phyloP scores from a whole-genome alignment of 2,888 invertebrate species.

The Xanthostigma xanthostigma region DNA sequence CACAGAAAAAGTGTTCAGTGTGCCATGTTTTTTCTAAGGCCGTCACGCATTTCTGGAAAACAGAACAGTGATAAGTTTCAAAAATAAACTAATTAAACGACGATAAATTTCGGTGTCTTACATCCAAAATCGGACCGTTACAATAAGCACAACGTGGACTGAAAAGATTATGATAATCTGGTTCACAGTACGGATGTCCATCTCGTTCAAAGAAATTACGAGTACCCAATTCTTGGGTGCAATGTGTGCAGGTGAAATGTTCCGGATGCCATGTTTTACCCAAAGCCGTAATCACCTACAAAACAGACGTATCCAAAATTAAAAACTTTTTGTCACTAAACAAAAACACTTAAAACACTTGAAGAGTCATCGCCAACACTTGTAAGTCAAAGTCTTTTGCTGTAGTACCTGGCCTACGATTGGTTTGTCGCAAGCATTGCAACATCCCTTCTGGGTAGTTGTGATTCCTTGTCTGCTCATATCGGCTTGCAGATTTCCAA shows the following conservation, averaged over 20 bases:
- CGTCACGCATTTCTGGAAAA: slow-evolving; percentile 88
- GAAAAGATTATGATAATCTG: slow-evolving; percentile 96
- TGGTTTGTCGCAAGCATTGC: slow-evolving; percentile 96
- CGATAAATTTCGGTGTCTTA: slow-evolving; percentile 33
- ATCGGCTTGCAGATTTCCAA: slow-evolving; percentile 87
- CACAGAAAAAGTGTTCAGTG: slow-evolving; percentile 97
- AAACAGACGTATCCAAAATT: slow-evolving; percentile 1
- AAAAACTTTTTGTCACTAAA: not conserved
- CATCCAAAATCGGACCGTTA: slow-evolving; percentile 96
- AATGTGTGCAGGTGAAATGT: slow-evolving; percentile 96
- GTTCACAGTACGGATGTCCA: slow-evolving; percentile 93
- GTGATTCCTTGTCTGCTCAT: slow-evolving; percentile 98
- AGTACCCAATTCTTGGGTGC: slow-evolving; percentile 91
- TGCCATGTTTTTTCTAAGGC: slow-evolving; percentile 97
- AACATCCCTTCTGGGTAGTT: slow-evolving; percentile 98
- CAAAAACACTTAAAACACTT: not conserved
- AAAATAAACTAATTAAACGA: slow-evolving; percentile 2
- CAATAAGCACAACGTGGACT: slow-evolving; percentile 98
- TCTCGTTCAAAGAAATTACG: slow-evolving; percentile 98
- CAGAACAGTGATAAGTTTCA: not conserved
- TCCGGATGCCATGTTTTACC: slow-evolving; percentile 99
- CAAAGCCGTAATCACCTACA: slow-evolving; percentile 80
- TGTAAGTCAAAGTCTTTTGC: not conserved
- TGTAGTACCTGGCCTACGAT: slow-evolving; percentile 87
- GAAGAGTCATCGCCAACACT: not conserved